A percentile compares a stretch with the other conserved stretches of the same genome.
Evolutionary conservation across 2,113 vertebrate species (phyloP).

Genomic region (Hypomesus transpacificus): DNA sequence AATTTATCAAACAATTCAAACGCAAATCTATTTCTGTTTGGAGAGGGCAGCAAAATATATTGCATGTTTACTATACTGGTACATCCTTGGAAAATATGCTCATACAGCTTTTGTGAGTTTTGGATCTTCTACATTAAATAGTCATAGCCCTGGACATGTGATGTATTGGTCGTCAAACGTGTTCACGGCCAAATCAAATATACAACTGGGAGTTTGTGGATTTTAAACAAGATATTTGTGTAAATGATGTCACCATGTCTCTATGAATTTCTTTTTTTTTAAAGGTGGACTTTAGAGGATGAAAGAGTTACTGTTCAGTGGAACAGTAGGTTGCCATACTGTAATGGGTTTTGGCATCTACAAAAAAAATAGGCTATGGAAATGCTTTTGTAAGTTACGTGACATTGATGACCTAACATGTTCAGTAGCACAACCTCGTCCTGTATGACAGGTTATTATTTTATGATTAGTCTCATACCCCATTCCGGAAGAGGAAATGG

Average conservation of each 20-base stretch:
- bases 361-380: slow-evolving; percentile 47
- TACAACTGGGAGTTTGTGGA: slow-evolving; percentile 89
- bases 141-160: slow-evolving; percentile 87
- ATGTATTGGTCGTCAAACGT: slow-evolving; percentile 83
- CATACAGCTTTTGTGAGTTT: slow-evolving; percentile 93
- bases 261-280: slow-evolving; percentile 62
- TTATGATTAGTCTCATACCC: slow-evolving; percentile 55
- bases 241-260: slow-evolving; percentile 86
- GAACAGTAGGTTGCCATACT: not conserved
- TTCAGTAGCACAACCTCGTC: slow-evolving; percentile 49
- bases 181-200: slow-evolving; percentile 95
- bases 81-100: slow-evolving; percentile 88
- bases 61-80: slow-evolving; percentile 86
- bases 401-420: slow-evolving; percentile 35
- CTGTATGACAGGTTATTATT: slow-evolving; percentile 59
- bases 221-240: slow-evolving; percentile 89
- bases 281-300: slow-evolving; percentile 56
- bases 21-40: slow-evolving; percentile 97
- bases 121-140: slow-evolving; percentile 98
- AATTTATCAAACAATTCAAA: slow-evolving; percentile 98
- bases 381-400: slow-evolving; percentile 49
- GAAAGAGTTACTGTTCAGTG: slow-evolving; percentile 53
- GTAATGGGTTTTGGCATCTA: slow-evolving; percentile 35
- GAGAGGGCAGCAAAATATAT: slow-evolving; percentile 89
- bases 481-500: slow-evolving; percentile 49